Conservation (phyloP, 2,888 invertebrate species). For the Conomelus anceps region DNA sequence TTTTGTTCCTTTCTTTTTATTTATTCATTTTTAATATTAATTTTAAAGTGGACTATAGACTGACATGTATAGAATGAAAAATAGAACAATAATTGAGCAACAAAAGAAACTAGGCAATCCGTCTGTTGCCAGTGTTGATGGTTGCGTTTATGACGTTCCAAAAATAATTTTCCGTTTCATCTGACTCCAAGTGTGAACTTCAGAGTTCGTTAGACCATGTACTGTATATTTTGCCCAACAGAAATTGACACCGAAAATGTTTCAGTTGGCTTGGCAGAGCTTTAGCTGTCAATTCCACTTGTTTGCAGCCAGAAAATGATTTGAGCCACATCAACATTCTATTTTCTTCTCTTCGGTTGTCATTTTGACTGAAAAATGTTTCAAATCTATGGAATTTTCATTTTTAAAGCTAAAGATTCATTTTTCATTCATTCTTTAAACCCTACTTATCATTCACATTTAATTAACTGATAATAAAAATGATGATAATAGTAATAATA, state of each 20-base stretch:
- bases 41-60: too few species aligned
- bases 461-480: too few species aligned
- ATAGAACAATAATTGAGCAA: too few species aligned
- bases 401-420: too few species aligned
- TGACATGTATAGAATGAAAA: too few species aligned
- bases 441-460: too few species aligned
- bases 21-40: too few species aligned
- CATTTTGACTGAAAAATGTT: neutral
- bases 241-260: neutral
- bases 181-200: neutral
- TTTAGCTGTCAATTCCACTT: neutral
- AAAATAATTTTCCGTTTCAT: neutral
- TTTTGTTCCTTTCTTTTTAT: too few species aligned
- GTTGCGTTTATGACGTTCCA: neutral
- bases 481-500: too few species aligned
- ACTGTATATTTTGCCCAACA: neutral
- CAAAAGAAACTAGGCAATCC: neutral
- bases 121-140: neutral
- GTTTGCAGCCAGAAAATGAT: neutral
- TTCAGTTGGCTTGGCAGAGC: neutral
- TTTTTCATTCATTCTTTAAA: too few species aligned
- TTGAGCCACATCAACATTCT: neutral
- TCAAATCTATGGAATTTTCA: too few species aligned
- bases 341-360: neutral
- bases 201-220: neutral